Evolutionary conservation across 1,140 invertebrate species (phyloP).

Genomic region (Archivesica marissinica): DNA sequence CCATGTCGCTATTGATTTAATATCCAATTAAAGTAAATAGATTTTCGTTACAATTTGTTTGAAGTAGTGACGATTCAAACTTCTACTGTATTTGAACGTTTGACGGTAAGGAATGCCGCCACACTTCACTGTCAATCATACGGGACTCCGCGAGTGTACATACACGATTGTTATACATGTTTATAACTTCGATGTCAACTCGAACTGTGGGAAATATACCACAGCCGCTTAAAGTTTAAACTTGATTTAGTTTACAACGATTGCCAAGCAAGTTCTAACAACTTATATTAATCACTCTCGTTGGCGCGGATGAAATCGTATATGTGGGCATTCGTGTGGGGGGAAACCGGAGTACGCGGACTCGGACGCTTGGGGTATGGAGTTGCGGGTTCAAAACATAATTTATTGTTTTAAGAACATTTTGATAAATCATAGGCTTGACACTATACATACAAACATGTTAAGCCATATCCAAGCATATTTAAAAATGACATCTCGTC

Average conservation of each 20-base stretch:
- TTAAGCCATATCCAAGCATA: too few species aligned
- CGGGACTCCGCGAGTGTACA: background rate
- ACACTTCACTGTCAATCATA: background rate
- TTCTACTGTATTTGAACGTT: slow-evolving; percentile 5
- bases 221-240: background rate
- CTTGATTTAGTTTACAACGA: background rate
- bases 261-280: background rate
- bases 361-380: too few species aligned
- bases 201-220: background rate
- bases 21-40: slow-evolving; percentile 23
- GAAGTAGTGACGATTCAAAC: slow-evolving; percentile 25
- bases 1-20: slow-evolving; percentile 1
- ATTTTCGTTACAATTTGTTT: slow-evolving; percentile 23
- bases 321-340: too few species aligned
- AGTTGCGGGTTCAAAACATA: too few species aligned
- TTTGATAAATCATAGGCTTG: too few species aligned
- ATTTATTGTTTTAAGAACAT: too few species aligned
- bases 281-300: background rate
- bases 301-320: too few species aligned
- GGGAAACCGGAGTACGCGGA: too few species aligned
- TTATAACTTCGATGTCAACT: background rate
- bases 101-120: background rate
- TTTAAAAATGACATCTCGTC: too few species aligned
- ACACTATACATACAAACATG: too few species aligned
- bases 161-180: background rate